Percentiles rank a stretch among this genome's conserved stretches.
Evolutionary conservation across 2,797 vertebrate genomes (phyloP).

Genomic region (Clarias laeviceps): DNA sequence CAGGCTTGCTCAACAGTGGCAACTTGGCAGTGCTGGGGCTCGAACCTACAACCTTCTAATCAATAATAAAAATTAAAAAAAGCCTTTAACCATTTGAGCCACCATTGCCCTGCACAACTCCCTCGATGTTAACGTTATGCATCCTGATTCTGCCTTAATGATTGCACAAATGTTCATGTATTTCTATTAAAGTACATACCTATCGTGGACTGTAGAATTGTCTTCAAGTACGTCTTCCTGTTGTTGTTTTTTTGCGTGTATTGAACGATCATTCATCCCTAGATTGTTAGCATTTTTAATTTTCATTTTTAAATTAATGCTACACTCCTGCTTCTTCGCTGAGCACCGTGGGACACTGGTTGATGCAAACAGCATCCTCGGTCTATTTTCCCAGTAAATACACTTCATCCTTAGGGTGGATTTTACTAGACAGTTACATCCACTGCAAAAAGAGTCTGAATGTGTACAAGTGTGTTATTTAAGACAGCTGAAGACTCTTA

Average conservation of each 20-base stretch:
- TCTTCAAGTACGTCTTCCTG: too few relatives aligned
- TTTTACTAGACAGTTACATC: neutral
- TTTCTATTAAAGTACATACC: too few relatives aligned
- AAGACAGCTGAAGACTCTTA: slow-evolving; percentile 1
- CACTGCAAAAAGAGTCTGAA: neutral
- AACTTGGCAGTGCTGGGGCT: too few relatives aligned
- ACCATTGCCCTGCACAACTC: too few relatives aligned
- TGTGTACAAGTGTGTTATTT: neutral
- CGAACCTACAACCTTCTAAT: too few relatives aligned
- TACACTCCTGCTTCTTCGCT: neutral
- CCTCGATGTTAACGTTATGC: too few relatives aligned
- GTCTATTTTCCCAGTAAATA: neutral
- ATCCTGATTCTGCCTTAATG: too few relatives aligned
- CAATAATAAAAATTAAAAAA: too few relatives aligned
- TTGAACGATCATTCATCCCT: neutral
- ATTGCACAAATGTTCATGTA: too few relatives aligned
- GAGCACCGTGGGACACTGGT: neutral
- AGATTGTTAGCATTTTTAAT: neutral
- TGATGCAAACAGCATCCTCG: neutral
- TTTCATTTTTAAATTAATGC: neutral
- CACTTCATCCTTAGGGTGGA: neutral
- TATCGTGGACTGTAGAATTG: too few relatives aligned
- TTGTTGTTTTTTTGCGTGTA: neutral
- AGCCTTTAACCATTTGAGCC: too few relatives aligned
- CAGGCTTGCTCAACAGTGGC: too few relatives aligned